Evolutionary conservation across 2,113 vertebrate genomes (phyloP).

Genomic region (Panthera tigris): DNA sequence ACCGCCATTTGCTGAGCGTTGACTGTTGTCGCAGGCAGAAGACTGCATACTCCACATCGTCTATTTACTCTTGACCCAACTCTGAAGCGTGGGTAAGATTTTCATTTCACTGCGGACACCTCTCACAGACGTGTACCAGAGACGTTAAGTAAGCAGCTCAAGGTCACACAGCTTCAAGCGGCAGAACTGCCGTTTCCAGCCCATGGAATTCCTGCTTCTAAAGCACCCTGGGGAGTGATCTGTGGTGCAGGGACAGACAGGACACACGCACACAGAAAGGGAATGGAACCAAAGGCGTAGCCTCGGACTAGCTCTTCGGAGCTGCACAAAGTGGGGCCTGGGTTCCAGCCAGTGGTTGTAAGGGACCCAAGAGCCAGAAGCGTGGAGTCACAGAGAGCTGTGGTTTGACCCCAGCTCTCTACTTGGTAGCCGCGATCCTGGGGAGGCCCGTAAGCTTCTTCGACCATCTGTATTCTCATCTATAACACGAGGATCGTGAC

Average conservation of each 20-base stretch:
- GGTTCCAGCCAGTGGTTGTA: not conserved
- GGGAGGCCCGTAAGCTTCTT: not conserved
- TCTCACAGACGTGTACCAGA: not conserved
- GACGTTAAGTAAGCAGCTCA: not conserved
- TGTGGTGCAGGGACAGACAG: not conserved
- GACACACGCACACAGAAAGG: not conserved
- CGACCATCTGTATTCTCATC: not conserved
- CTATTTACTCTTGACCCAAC: not conserved
- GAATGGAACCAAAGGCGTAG: not conserved
- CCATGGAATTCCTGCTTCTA: not conserved
- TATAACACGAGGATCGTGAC: not conserved
- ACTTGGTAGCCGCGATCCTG: not conserved
- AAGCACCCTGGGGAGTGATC: not conserved
- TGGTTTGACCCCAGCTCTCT: not conserved
- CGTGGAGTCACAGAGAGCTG: not conserved
- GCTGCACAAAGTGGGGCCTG: not conserved
- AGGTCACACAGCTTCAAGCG: not conserved
- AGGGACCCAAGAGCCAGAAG: not conserved
- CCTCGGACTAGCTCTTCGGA: not conserved
- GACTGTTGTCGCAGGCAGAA: not conserved
- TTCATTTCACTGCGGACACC: not conserved
- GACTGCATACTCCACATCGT: not conserved
- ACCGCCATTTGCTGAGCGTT: not conserved
- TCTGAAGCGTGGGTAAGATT: not conserved
- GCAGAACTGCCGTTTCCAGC: not conserved